phyloP scores from a whole-genome alignment of 2,113 vertebrate genomes.

The Corythoichthys intestinalis region DNA sequence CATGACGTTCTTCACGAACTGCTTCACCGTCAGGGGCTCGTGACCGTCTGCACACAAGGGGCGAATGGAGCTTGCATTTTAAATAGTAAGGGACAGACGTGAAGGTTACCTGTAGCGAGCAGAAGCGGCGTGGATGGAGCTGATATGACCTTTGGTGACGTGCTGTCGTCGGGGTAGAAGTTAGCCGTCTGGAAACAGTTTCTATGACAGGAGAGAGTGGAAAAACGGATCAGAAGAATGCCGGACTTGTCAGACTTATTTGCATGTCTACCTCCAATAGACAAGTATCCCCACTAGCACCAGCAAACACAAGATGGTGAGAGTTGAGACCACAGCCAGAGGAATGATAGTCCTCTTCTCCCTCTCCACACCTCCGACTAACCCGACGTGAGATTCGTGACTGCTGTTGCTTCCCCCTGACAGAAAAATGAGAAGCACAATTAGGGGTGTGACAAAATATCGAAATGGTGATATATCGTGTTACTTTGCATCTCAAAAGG shows the following conservation, averaged over 20 bases:
- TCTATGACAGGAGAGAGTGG: constrained; percentile 61
- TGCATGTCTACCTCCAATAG: constrained; percentile 92
- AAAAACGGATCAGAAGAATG: not conserved
- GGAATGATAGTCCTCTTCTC: constrained; percentile 90
- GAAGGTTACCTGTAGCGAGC: constrained; percentile 81
- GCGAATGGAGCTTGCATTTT: not conserved
- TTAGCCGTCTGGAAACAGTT: constrained; percentile 94
- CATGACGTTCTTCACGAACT: constrained; percentile 92
- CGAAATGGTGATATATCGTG: too few species aligned
- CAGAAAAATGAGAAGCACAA: not conserved
- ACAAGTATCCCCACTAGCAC: constrained; percentile 96
- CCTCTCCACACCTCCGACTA: constrained; percentile 83
- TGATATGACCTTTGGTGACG: constrained; percentile 85
- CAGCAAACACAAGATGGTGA: constrained; percentile 94
- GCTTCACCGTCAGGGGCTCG: constrained; percentile 89
- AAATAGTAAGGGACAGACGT: not conserved
- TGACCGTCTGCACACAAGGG: constrained; percentile 80
- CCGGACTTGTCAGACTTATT: not conserved
- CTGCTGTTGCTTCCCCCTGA: constrained; percentile 98
- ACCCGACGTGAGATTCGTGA: constrained; percentile 90
- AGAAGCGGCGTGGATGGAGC: constrained; percentile 85
- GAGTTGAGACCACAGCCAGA: constrained; percentile 90
- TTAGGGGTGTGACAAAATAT: too few species aligned
- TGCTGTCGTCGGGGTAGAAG: constrained; percentile 93
- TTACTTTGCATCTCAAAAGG: too few species aligned